phyloP scores from a whole-genome alignment of 1,140 invertebrate species.

The Eupristina koningsbergeri region DNA sequence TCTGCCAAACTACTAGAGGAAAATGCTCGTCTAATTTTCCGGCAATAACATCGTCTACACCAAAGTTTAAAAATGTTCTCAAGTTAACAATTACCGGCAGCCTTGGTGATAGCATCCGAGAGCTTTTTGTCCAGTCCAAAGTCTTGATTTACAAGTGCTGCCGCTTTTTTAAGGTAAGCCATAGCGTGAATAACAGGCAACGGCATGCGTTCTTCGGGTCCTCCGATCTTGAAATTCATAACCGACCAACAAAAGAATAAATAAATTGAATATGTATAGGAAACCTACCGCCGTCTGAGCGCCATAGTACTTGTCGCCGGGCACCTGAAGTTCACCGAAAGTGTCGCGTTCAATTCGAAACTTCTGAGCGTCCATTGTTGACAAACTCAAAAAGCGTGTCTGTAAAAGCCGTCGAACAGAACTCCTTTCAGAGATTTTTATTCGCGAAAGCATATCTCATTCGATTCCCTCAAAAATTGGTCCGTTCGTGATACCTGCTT shows the following conservation, averaged over 20 bases:
- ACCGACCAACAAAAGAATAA: too few relatives aligned
- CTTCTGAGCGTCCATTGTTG: too few relatives aligned
- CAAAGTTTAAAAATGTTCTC: too few relatives aligned
- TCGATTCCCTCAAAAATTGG: too few relatives aligned
- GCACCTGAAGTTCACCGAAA: constrained; percentile 95
- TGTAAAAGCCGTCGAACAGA: too few relatives aligned
- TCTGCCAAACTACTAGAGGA: constrained; percentile 98
- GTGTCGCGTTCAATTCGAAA: constrained; percentile 85
- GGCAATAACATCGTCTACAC: constrained; percentile 96
- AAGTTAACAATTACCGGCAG: too few relatives aligned
- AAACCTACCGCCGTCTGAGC: constrained; percentile 96
- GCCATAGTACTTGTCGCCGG: constrained; percentile 95
- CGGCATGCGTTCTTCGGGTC: constrained; percentile 91
- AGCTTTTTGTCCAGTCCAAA: constrained; percentile 92
- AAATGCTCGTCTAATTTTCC: constrained; percentile 96
- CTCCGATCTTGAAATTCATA: constrained; percentile 98
- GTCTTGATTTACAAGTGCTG: constrained; percentile 95
- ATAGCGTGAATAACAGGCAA: constrained; percentile 95
- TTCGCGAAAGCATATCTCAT: too few relatives aligned
- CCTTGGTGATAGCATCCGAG: constrained; percentile 90
- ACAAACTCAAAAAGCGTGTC: too few relatives aligned
- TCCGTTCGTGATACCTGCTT: too few relatives aligned
- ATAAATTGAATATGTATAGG: too few relatives aligned
- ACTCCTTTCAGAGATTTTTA: too few relatives aligned
- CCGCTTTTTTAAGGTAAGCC: constrained; percentile 97